phyloP scores from a whole-genome alignment of 1,140 invertebrate genomes.

The Aphaenogaster rudis region DNA sequence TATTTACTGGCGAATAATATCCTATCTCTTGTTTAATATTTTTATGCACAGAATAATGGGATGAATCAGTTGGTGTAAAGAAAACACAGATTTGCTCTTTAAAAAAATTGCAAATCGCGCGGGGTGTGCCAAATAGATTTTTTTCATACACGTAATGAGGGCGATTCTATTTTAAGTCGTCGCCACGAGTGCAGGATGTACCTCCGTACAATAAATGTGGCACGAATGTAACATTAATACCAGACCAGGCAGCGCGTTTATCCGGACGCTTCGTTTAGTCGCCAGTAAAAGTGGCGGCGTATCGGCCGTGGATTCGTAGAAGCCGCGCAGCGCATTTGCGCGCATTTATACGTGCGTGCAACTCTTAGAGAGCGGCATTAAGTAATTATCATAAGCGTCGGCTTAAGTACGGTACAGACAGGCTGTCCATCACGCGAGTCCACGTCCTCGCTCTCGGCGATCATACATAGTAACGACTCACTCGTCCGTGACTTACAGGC shows the following conservation, averaged over 20 bases:
- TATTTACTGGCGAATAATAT: no score
- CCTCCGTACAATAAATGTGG: slow-evolving; percentile 19
- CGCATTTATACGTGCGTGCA: slow-evolving; percentile 52
- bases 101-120: neutral
- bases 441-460: slow-evolving; percentile 73
- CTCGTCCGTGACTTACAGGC: slow-evolving; percentile 68
- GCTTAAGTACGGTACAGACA: slow-evolving; percentile 59
- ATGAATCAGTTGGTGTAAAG: no score
- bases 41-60: no score
- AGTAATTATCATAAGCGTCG: slow-evolving; percentile 75
- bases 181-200: neutral
- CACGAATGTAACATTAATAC: slow-evolving; percentile 30
- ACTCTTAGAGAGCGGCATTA: slow-evolving; percentile 67
- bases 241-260: slow-evolving; percentile 18
- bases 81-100: no score
- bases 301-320: slow-evolving; percentile 51
- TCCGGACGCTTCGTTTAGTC: slow-evolving; percentile 50
- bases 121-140: neutral
- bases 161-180: slow-evolving; percentile 38
- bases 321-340: slow-evolving; percentile 50
- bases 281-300: slow-evolving; percentile 27
- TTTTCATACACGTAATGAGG: neutral
- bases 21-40: no score
- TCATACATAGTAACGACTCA: slow-evolving; percentile 75
- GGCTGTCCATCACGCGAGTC: slow-evolving; percentile 71